These are phyloP conservation scores for Tupaia chinensis DNA, from an alignment of 2,113 vertebrate species.

Conservation along the genomic window DNA sequence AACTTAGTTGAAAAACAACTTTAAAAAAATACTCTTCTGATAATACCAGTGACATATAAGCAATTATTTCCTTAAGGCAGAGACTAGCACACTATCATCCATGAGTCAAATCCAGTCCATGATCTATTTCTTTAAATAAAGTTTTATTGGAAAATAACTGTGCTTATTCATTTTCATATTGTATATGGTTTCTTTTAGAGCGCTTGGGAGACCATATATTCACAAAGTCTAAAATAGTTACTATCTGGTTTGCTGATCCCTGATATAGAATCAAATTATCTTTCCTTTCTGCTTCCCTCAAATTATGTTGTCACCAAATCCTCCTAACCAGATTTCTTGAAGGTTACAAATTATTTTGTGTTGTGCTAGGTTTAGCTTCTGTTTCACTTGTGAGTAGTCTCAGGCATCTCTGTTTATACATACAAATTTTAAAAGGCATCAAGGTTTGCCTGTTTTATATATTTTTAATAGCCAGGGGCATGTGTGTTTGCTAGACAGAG, in stretches of 20 bases:
- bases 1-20: background rate
- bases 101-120: background rate
- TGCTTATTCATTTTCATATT: background rate
- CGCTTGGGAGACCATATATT: background rate
- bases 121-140: background rate
- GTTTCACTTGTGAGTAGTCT: background rate
- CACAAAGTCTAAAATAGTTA: constrained; percentile 26
- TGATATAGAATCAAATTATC: background rate
- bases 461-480: too few relatives aligned
- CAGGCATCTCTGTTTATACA: background rate
- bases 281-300: background rate
- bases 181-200: background rate
- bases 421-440: constrained; percentile 18
- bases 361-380: background rate
- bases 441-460: background rate
- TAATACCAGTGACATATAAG: background rate
- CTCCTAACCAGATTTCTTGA: background rate
- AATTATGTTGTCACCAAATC: background rate
- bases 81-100: background rate
- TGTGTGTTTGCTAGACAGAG: too few relatives aligned
- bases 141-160: background rate
- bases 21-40: background rate
- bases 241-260: background rate
- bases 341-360: background rate
- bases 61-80: background rate